Base-by-base conservation (phyloP, 2,797 vertebrate genomes). In the Sebastes taczanowskii region DNA sequence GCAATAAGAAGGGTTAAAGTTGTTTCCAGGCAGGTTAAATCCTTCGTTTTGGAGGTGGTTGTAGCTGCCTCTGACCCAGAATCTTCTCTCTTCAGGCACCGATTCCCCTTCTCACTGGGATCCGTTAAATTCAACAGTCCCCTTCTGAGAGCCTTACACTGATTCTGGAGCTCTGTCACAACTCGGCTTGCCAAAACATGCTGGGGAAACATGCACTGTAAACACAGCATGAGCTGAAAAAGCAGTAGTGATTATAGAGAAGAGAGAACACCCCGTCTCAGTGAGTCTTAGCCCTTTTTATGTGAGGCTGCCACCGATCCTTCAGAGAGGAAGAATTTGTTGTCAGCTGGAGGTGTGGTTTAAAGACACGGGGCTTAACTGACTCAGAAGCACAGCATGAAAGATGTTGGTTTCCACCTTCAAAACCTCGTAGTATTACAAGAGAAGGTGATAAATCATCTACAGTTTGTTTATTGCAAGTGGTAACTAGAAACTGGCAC, bases 271-370 rank as follows among this genome's bases (percentile, higher is more conserved):
- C 8, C 20, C 61, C 5, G 64, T 38, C 53, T 27, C 9, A 16
- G 25, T 27, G 77, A 25, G 56, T 61, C 23, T 34, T 0, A 22
- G 64, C 18, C 14, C 14, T 66, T 5, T 62, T 23, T 18, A 67
- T 63, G 52, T 65, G 61, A 68, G 53, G 30, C 82, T 75, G 63
- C 60, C 7, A 5, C 60, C 2, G 18, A n/a, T 80, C 38, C 32
- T 58, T 32, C 27, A 77, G 55, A 71, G 23, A 69, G 88, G 82
- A 84, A 65, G 74, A 56, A 58, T 82, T 80, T 78, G 79, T 77
- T 78, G 38, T 72, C 58, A 79, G 80, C 75, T 64, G 88, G 90
- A 92, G 93, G 92, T 85, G 92, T 90, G 92, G 91, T 88, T 89
- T 89, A 70, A 14, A 82, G 23, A 73, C 55, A 16, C 13, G 3